Conservation (phyloP, 2,113 vertebrate species). For the Epinephelus fuscoguttatus region DNA sequence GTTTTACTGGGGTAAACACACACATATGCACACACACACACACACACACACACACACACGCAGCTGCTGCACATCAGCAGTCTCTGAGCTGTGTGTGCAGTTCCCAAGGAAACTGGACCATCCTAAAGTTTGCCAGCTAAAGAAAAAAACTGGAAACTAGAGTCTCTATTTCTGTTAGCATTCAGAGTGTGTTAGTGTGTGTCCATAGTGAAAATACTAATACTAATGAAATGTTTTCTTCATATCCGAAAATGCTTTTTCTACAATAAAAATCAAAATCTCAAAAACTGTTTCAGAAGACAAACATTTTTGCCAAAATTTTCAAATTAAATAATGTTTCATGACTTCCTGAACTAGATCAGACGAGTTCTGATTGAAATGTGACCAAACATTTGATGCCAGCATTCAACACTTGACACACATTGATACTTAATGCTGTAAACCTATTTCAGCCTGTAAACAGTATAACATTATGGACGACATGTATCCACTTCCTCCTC, state of each 20-base stretch:
- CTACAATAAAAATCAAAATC: no score
- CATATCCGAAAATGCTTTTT: neutral
- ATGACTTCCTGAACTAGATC: no score
- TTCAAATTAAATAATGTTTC: neutral
- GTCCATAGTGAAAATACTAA: constrained; percentile 27
- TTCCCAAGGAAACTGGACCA: constrained; percentile 66
- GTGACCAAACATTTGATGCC: neutral
- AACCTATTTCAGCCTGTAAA: no score
- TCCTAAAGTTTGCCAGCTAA: constrained; percentile 45
- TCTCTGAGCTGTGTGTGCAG: constrained; percentile 45
- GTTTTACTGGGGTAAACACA: constrained; percentile 1
- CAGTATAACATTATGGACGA: no score
- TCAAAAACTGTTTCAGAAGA: no score
- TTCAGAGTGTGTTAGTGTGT: constrained; percentile 23
- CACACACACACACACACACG: constrained; percentile 1
- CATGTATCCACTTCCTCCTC: no score
- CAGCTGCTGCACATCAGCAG: constrained; percentile 38
- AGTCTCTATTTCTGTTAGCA: constrained; percentile 24
- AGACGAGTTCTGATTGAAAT: no score
- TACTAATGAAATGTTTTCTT: neutral
- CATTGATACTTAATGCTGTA: neutral
- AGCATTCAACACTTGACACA: neutral
- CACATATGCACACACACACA: constrained; percentile 25
- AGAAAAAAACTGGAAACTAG: neutral
- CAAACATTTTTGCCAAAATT: no score